phyloP scores from a whole-genome alignment of 2,797 vertebrate species.

The Zalophus californianus region DNA sequence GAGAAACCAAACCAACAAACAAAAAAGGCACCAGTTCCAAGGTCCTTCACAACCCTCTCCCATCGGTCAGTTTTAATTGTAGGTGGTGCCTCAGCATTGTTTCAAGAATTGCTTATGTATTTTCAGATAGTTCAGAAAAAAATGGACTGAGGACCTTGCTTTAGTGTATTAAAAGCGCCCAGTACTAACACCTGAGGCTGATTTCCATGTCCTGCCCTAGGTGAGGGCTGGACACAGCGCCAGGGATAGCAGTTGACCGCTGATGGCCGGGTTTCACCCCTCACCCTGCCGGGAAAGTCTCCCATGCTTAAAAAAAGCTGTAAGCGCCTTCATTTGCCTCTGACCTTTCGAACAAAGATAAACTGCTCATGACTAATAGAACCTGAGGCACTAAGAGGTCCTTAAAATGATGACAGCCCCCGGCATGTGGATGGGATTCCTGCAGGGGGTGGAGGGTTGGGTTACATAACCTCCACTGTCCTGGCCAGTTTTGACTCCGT shows the following conservation, averaged over 20 bases:
- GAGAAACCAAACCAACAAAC: background rate
- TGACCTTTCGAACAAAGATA: conserved; percentile 11
- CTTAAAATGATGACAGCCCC: background rate
- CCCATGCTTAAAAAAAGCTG: background rate
- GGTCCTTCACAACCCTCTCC: background rate
- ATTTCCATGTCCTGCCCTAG: background rate
- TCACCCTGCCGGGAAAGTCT: background rate
- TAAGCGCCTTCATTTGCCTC: background rate
- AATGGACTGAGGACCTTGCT: background rate
- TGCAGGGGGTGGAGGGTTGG: background rate
- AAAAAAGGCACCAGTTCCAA: background rate
- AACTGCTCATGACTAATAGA: background rate
- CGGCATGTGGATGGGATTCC: fast-evolving
- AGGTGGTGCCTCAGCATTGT: no score
- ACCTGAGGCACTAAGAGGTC: background rate
- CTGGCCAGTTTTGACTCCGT: background rate
- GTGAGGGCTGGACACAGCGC: fast-evolving
- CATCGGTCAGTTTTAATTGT: background rate
- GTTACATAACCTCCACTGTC: fast-evolving
- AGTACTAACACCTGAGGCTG: fast-evolving
- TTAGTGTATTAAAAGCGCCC: fast-evolving
- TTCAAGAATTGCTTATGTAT: background rate
- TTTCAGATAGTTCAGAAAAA: background rate
- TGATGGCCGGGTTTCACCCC: background rate
- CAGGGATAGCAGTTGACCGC: background rate